Evolutionary conservation across 2,888 invertebrate species (phyloP).

Genomic region (Tipula confusa): DNA sequence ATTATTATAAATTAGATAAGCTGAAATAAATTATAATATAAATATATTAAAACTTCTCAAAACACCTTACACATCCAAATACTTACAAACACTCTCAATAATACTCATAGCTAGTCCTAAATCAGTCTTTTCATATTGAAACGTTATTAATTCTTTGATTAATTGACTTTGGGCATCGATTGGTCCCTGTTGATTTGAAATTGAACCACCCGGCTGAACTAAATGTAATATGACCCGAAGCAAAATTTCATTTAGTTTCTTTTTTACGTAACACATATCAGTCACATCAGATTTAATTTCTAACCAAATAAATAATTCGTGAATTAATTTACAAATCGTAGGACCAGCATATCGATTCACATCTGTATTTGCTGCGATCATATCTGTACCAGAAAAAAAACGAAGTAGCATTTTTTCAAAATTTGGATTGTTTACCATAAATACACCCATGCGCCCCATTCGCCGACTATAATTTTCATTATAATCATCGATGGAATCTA

Average conservation of each 20-base stretch:
- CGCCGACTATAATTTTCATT: constrained; percentile 34
- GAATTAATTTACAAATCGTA: constrained; percentile 66
- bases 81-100: constrained; percentile 64
- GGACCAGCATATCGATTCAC: constrained; percentile 60
- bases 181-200: constrained; percentile 62
- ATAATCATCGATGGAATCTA: constrained; percentile 38
- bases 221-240: constrained; percentile 68
- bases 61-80: neutral
- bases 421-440: constrained; percentile 59
- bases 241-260: constrained; percentile 53
- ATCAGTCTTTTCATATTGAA: constrained; percentile 62
- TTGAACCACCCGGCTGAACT: constrained; percentile 62
- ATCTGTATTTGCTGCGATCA: constrained; percentile 45
- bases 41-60: neutral
- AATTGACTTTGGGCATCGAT: constrained; percentile 72
- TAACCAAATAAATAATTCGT: constrained; percentile 65
- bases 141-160: constrained; percentile 60
- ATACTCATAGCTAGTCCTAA: constrained; percentile 68
- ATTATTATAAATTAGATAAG: constrained; percentile 53
- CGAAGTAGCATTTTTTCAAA: constrained; percentile 61
- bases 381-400: constrained; percentile 61
- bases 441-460: constrained; percentile 55
- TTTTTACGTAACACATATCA: constrained; percentile 53
- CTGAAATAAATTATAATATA: constrained; percentile 40
- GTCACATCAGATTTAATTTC: constrained; percentile 63